Evolutionary conservation across 2,888 invertebrate species (phyloP).

Genomic region (Xiphydria camelus): DNA sequence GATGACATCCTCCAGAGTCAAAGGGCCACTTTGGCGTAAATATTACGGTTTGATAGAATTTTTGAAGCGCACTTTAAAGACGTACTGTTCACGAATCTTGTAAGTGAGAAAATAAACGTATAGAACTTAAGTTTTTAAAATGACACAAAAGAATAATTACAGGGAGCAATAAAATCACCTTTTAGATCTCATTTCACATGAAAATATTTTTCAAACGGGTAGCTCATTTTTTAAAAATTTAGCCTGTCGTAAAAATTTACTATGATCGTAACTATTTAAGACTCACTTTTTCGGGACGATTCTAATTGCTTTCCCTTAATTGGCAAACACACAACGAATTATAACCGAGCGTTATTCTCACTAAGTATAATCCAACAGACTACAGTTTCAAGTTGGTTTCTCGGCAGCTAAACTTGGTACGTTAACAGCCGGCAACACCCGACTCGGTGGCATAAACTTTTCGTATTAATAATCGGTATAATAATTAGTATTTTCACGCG

Average conservation of each 20-base stretch:
- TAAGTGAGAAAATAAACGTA: too few species aligned
- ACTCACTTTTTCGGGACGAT: not conserved
- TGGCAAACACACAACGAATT: constrained; percentile 16
- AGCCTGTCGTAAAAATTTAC: too few species aligned
- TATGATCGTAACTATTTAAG: too few species aligned
- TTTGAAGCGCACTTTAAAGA: too few species aligned
- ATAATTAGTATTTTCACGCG: constrained; percentile 59
- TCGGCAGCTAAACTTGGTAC: constrained; percentile 28
- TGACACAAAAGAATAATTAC: too few species aligned
- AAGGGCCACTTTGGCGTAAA: constrained; percentile 63
- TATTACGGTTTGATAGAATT: not conserved
- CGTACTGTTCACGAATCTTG: too few species aligned
- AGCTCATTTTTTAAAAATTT: too few species aligned
- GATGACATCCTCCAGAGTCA: constrained; percentile 61
- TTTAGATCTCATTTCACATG: too few species aligned
- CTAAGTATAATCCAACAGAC: constrained; percentile 38
- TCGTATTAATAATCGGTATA: constrained; percentile 58
- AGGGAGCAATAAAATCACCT: too few species aligned
- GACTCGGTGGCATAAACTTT: constrained; percentile 45
- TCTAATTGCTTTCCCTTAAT: constrained; percentile 18
- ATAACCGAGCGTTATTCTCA: constrained; percentile 20
- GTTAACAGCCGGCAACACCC: constrained; percentile 23
- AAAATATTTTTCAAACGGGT: too few species aligned
- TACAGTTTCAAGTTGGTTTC: constrained; percentile 17
- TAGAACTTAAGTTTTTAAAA: too few species aligned